These are phyloP conservation scores for Habroteleia sp. DNA, from an alignment of 2,888 invertebrate species.

Conservation along the genomic window DNA sequence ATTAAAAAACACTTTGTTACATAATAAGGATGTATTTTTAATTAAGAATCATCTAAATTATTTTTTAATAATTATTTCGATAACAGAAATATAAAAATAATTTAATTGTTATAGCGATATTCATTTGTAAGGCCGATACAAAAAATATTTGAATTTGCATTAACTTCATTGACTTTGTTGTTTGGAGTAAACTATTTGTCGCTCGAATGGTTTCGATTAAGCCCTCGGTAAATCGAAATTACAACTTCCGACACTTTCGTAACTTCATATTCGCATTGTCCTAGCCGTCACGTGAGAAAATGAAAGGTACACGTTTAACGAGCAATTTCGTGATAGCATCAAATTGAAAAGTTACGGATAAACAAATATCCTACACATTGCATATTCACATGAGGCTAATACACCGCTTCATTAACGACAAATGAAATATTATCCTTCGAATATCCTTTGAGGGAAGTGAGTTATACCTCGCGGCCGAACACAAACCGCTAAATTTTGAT, in stretches of 20 bases:
- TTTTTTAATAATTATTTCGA: too few relatives aligned
- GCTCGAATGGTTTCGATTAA: not conserved
- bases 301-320: conserved; percentile 46
- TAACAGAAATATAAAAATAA: too few relatives aligned
- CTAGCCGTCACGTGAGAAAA: conserved; percentile 43
- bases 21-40: too few relatives aligned
- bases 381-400: conserved; percentile 26
- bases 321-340: conserved; percentile 53
- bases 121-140: too few relatives aligned
- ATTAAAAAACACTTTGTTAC: too few relatives aligned
- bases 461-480: conserved; percentile 25
- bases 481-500: conserved; percentile 19
- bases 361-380: conserved; percentile 34
- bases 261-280: conserved; percentile 57
- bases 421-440: conserved; percentile 41
- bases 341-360: conserved; percentile 56
- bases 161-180: not conserved
- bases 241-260: conserved; percentile 53
- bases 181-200: not conserved
- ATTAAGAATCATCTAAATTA: too few relatives aligned
- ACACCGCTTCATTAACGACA: conserved; percentile 41
- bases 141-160: too few relatives aligned
- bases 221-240: conserved; percentile 30
- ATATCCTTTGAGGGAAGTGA: conserved; percentile 1
- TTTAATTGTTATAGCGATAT: too few relatives aligned